These are phyloP conservation scores for Bombylius major DNA, from an alignment of 2,888 invertebrate species.

Conservation along the genomic window DNA sequence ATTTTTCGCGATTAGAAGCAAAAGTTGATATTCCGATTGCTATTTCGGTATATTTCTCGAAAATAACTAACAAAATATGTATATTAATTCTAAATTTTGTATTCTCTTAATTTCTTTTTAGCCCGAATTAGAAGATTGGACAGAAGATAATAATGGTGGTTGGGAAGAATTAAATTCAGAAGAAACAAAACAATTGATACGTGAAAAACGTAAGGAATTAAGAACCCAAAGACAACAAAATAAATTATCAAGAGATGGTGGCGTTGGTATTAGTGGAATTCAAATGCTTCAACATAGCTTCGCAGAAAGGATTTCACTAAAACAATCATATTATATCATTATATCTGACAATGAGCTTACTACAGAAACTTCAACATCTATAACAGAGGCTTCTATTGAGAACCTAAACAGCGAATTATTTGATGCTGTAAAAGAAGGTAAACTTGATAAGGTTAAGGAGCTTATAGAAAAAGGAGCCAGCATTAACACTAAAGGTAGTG, in stretches of 20 bases:
- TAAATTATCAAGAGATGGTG: slow-evolving; percentile 12
- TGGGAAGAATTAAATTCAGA: slow-evolving; percentile 40
- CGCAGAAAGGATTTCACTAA: background rate
- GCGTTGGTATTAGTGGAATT: slow-evolving; percentile 7
- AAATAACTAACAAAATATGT: background rate
- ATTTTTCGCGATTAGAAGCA: slow-evolving; percentile 39
- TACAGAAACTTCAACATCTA: too few species aligned
- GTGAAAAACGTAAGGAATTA: slow-evolving; percentile 34
- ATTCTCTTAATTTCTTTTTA: slow-evolving; percentile 14
- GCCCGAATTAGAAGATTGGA: slow-evolving; percentile 44
- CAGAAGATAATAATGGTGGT: slow-evolving; percentile 33
- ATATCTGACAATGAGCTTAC: too few species aligned
- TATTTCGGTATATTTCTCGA: slow-evolving; percentile 25
- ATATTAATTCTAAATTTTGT: too few species aligned
- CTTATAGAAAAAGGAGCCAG: too few species aligned
- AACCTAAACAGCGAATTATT: too few species aligned
- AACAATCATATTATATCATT: too few species aligned
- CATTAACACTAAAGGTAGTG: too few species aligned
- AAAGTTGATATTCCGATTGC: slow-evolving; percentile 37
- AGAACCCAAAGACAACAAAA: slow-evolving; percentile 27
- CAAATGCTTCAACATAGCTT: background rate
- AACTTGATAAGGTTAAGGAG: too few species aligned
- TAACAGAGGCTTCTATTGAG: too few species aligned
- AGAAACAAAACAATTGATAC: slow-evolving; percentile 31
- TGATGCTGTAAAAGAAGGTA: too few species aligned